Conservation (phyloP, 2,797 vertebrate genomes). For the Astyanax mexicanus region DNA sequence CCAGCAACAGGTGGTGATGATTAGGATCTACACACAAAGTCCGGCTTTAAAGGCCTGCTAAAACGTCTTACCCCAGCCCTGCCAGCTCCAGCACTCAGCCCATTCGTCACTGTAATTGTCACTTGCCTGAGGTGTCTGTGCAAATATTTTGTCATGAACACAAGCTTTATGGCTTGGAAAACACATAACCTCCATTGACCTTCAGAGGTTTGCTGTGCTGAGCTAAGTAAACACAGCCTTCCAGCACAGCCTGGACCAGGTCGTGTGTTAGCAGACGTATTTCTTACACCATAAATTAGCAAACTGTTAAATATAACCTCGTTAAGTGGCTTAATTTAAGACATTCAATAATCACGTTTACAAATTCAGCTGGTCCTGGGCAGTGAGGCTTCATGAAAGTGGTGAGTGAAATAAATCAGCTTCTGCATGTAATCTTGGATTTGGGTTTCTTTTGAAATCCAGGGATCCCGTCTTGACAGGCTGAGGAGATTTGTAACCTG, state of each 20-base stretch:
- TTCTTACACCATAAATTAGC: neutral
- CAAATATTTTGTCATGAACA: slow-evolving; percentile 45
- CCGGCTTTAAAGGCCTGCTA: slow-evolving; percentile 70
- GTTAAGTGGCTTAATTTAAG: neutral
- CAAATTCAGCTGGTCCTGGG: neutral
- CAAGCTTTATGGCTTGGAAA: slow-evolving; percentile 41
- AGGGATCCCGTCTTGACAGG: neutral
- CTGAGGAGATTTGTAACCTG: slow-evolving; percentile 17
- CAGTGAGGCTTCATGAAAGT: slow-evolving; percentile 3
- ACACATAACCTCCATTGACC: slow-evolving; percentile 35
- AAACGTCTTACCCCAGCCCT: slow-evolving; percentile 40
- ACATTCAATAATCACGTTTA: neutral
- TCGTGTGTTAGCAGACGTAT: neutral
- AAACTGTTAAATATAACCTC: neutral
- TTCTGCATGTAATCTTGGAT: neutral
- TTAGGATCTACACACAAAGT: slow-evolving; percentile 70
- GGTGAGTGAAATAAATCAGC: neutral
- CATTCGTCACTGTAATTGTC: slow-evolving; percentile 75
- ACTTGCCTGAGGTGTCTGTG: slow-evolving; percentile 66
- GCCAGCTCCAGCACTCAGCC: slow-evolving; percentile 68
- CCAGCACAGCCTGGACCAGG: neutral
- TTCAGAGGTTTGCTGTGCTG: neutral
- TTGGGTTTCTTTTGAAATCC: slow-evolving; percentile 21
- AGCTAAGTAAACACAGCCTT: neutral
- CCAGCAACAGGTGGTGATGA: slow-evolving; percentile 67